Conservation (phyloP, 2,888 invertebrate genomes). For the Diadegma fenestrale region DNA sequence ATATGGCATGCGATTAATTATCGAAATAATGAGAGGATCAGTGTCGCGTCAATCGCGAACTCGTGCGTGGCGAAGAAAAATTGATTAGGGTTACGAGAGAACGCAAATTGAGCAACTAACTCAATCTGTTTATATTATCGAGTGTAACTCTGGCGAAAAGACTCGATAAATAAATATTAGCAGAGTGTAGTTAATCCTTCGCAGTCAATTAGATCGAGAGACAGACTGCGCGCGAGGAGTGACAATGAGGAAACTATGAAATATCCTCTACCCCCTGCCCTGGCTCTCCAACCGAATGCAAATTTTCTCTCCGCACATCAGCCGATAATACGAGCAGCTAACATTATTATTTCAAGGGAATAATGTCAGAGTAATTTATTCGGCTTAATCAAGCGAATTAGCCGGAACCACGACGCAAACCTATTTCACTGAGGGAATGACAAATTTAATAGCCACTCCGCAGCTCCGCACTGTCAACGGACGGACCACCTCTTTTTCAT, state of each 20-base stretch:
- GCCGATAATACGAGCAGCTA: constrained; percentile 74
- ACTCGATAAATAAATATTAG: constrained; percentile 61
- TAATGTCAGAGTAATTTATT: constrained; percentile 78
- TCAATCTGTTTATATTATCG: constrained; percentile 50
- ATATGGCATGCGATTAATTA: constrained; percentile 8
- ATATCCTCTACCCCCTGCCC: neutral
- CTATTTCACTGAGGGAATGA: constrained; percentile 73
- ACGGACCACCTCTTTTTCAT: constrained; percentile 5
- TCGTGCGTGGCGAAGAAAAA: constrained; percentile 40
- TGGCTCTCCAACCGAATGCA: constrained; percentile 70
- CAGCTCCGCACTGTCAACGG: constrained; percentile 45
- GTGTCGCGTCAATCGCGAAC: constrained; percentile 26
- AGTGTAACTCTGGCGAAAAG: constrained; percentile 28
- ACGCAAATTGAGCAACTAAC: constrained; percentile 59
- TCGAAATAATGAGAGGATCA: constrained; percentile 45
- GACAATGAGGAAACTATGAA: constrained; percentile 51
- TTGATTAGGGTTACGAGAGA: constrained; percentile 28
- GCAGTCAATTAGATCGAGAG: constrained; percentile 55
- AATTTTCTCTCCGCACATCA: constrained; percentile 75
- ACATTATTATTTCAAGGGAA: constrained; percentile 77
- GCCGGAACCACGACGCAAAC: constrained; percentile 71
- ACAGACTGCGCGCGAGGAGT: neutral
- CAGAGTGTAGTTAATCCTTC: constrained; percentile 41
- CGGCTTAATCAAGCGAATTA: constrained; percentile 77
- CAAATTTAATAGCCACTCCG: constrained; percentile 72